Base-by-base conservation (phyloP, 23 tunicate species). In the Clavelina lepadiformis region DNA sequence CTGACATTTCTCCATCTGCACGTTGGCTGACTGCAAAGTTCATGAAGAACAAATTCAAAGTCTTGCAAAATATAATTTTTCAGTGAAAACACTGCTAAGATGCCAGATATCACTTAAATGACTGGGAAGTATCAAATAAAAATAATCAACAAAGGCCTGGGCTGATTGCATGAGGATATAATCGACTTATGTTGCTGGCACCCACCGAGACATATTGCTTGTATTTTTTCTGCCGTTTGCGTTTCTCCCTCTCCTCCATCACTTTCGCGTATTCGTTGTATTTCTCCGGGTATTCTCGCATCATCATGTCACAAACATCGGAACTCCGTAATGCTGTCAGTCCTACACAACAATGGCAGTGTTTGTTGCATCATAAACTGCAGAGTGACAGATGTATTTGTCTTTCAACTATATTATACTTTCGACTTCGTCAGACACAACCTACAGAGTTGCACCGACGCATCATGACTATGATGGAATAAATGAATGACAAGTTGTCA, bases 271-370 rank as follows among this genome's bases (percentile, higher is more conserved):
- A 89, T 35, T 75, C 91, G 0, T 58, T 47, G 56, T 67, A 89
- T 57, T 89, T 81, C 28, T 89, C 97, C 29, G 97, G 97, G 57
- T 89, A 89, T 75, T 89, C 85, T 65, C 64, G 69, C 61, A 82
- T 76, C 89, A 89, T 75, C 76, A 89, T 64, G 47, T 89, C 97
- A 55, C 97, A 89, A 13, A 89, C 97, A 61, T 89, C 97, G 3
- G 91, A 44, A 45, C 89, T 89, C 35, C 72, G 65, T 37, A 89
- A 50, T 0, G 97, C 97, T n/a, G 91, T 81, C 35, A 89, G 53
- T 23, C 97, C 97, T 80, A 35, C 8, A 36, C 35, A 33, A 34
- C 30, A 59, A 0, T n/a, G 34, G 25, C 46, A 28, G 23, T 21
- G 25, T 18, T 22, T 11, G 25, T 18, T n/a, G n/a, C n/a, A n/a